phyloP scores from a whole-genome alignment of 2,797 vertebrate genomes.

The Halcyon chelicuti region DNA sequence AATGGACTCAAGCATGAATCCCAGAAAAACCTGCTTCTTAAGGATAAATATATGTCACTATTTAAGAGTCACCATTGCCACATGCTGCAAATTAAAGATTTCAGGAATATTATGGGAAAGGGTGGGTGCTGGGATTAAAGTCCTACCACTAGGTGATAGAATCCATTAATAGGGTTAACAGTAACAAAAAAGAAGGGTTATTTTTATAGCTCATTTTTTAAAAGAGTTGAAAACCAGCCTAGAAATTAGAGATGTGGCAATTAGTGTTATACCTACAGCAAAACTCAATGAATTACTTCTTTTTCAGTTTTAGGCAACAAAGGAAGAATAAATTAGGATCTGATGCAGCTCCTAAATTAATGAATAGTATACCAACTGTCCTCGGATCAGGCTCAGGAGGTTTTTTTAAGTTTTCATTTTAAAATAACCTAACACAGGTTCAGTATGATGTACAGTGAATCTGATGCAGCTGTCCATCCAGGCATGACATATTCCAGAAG shows the following conservation, averaged over 20 bases:
- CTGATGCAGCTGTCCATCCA: background rate
- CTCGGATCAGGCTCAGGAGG: background rate
- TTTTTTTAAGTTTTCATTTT: background rate
- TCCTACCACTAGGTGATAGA: background rate
- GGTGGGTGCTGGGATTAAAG: slow-evolving; percentile 26
- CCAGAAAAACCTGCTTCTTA: slow-evolving; percentile 73
- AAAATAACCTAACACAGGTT: background rate
- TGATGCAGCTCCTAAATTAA: background rate
- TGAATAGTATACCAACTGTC: background rate
- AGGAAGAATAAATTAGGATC: background rate
- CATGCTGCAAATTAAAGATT: slow-evolving; percentile 68
- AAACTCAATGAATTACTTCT: background rate
- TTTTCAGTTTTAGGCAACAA: background rate
- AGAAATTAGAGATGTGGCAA: slow-evolving; percentile 18
- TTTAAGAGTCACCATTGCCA: slow-evolving; percentile 31
- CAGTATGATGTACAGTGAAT: background rate
- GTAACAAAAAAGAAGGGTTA: slow-evolving; percentile 26
- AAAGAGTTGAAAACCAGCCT: slow-evolving; percentile 6
- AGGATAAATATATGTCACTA: slow-evolving; percentile 69
- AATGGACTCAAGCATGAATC: slow-evolving; percentile 73
- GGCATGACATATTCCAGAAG: background rate
- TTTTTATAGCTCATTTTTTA: slow-evolving; percentile 27
- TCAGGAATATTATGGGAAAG: slow-evolving; percentile 36
- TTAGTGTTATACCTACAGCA: slow-evolving; percentile 53
- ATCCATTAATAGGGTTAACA: slow-evolving; percentile 55